These are phyloP conservation scores for Tragelaphus scriptus DNA, from an alignment of 2,113 vertebrate species.

Conservation along the genomic window DNA sequence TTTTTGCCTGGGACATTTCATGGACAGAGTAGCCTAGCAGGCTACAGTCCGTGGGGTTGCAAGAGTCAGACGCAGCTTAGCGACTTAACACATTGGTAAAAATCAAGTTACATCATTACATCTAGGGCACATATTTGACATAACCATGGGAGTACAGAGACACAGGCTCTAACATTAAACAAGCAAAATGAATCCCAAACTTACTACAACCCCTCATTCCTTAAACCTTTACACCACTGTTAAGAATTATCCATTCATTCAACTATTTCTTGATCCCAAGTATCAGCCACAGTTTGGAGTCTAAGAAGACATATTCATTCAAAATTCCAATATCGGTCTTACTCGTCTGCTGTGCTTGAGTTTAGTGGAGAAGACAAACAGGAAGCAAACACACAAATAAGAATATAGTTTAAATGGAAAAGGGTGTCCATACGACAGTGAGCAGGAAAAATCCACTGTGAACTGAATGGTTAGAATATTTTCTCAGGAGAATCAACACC, in stretches of 20 bases:
- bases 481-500: background rate
- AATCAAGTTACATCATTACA: background rate
- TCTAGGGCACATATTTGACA: background rate
- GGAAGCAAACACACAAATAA: background rate
- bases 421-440: background rate
- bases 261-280: background rate
- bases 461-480: background rate
- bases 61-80: background rate
- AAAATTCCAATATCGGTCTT: background rate
- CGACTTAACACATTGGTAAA: background rate
- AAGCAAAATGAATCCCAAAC: background rate
- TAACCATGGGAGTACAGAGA: background rate
- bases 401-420: background rate
- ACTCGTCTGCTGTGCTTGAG: background rate
- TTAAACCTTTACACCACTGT: background rate
- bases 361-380: background rate
- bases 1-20: background rate
- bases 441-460: background rate
- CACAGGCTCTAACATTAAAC: background rate
- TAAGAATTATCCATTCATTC: background rate
- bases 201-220: background rate
- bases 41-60: background rate
- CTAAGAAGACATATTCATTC: background rate
- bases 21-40: background rate
- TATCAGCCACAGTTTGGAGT: background rate